A percentile compares a stretch with the other conserved stretches of the same genome.
Evolutionary conservation across 35 echinoderm and acorn worm genomes (phyloP).

Genomic region (Lytechinus pictus): DNA sequence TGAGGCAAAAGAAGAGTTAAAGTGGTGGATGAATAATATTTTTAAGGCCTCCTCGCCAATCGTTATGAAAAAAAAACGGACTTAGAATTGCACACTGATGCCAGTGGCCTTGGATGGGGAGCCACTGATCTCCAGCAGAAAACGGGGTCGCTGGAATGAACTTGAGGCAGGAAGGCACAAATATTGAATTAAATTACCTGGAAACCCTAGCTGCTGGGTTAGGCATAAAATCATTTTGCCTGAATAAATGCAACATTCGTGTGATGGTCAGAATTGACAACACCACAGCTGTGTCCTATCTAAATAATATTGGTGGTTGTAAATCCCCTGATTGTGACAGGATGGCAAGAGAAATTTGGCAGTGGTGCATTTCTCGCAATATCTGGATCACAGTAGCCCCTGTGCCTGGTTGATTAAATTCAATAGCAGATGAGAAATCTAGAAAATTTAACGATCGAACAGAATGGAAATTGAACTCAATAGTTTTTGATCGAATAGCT

Average conservation of each 20-base stretch:
- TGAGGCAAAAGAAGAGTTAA: neutral
- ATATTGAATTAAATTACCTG: no score
- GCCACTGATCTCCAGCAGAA: neutral
- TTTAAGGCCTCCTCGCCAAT: neutral
- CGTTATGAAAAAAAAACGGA: neutral
- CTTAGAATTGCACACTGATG: neutral
- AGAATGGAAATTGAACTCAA: neutral
- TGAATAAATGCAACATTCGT: neutral
- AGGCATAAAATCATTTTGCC: neutral
- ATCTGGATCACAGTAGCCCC: constrained; percentile 4
- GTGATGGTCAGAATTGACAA: no score
- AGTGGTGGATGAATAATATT: neutral
- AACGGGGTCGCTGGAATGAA: neutral
- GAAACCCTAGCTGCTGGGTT: neutral
- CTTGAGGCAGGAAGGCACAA: no score
- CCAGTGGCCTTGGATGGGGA: neutral
- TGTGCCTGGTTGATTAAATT: neutral
- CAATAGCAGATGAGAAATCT: neutral
- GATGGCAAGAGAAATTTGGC: no score
- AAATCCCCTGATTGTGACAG: no score
- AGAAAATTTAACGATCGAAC: constrained; percentile 30
- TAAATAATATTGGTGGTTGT: no score
- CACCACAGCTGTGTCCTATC: no score
- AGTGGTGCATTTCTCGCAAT: neutral
- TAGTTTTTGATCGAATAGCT: neutral